Base-by-base conservation (phyloP, 2,888 invertebrate genomes). In the Quadroppia sp. region DNA sequence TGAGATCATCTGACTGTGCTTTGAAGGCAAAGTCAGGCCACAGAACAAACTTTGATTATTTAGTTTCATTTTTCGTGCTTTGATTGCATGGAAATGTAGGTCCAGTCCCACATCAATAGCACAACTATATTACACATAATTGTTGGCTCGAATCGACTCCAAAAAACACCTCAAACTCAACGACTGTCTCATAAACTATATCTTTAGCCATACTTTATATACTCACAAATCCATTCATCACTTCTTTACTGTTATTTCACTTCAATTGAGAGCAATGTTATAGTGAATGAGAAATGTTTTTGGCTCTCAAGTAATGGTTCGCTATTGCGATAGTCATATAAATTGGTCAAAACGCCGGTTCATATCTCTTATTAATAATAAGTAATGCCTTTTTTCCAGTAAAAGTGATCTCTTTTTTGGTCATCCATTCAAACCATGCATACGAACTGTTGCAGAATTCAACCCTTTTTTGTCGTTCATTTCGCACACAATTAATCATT, bases 131-230 rank as follows among this genome's bases (percentile, higher is more conserved):
- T 61, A 28, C 11, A 61, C 32, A 61, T 32, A 25, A 61, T 61
- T 30, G 32, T 61, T 61, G 61, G 32, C 61, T 61, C 61, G 59
- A 59, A 59, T 59, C 59, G 59, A 25, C 28, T 59, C 59, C n/a
- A 61, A 61, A 36, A 61, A 61, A 61, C 61, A 61, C 61, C 61
- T 61, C 61, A 61, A n/a, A 59, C 59, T 59, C 59, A 59, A 30
- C 59, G 59, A 61, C 32, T 61, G 30, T 30, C 36, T 17, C n/a
- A 32, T 30, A 30, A 61, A 61, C 61, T 32, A 61, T 32, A 32
- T 32, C 30, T 28, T 61, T 61, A 61, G 61, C 32, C 20, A 61
- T 61, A 61, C 61, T 61, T 61, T 61, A 61, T 61, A 61, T 30
- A 61, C 61, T 61, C 30, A 17, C 61, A 61, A 61, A 61, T 25